These are phyloP conservation scores for Glaucopsyche alexis DNA, from an alignment of 2,888 invertebrate species.

Conservation along the genomic window DNA sequence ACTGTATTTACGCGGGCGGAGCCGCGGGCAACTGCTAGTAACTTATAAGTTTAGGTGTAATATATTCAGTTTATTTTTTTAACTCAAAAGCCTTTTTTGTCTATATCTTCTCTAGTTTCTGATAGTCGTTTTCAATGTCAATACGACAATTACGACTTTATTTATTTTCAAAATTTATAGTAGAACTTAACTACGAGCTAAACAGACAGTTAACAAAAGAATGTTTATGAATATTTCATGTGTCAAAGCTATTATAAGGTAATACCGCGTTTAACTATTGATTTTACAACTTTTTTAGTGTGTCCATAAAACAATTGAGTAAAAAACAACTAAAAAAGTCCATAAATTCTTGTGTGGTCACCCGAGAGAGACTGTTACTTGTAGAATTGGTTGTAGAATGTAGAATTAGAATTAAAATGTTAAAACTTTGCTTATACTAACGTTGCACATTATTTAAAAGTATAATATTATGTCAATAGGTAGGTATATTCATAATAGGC, in stretches of 20 bases:
- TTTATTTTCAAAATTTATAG: neutral
- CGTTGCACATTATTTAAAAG: no score
- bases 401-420: neutral
- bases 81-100: no score
- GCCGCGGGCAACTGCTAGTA: no score
- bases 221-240: neutral
- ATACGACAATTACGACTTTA: neutral
- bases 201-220: neutral
- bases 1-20: no score
- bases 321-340: neutral
- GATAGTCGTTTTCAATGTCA: neutral
- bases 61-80: no score
- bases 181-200: neutral
- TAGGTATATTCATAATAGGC: no score
- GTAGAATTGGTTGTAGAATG: neutral
- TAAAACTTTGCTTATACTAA: no score
- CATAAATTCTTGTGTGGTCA: slow-evolving; percentile 3
- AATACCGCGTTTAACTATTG: neutral
- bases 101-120: neutral
- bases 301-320: neutral
- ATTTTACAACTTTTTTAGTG: slow-evolving; percentile 14
- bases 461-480: no score
- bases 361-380: neutral
- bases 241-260: neutral
- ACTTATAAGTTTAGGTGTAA: no score